phyloP scores from a whole-genome alignment of 2,888 invertebrate genomes.

The Ophonus ardosiacus region DNA sequence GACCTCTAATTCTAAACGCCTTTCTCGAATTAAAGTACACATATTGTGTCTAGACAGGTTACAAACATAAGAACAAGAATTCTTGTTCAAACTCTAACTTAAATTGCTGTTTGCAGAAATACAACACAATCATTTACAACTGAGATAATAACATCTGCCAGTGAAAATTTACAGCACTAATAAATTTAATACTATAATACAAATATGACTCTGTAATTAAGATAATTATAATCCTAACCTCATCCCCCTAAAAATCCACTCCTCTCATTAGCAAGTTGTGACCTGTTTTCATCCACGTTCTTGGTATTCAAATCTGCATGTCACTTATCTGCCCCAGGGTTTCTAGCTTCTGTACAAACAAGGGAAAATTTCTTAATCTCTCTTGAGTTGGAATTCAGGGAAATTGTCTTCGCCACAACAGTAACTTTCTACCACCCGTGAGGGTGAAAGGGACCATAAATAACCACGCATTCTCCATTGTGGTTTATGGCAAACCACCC shows the following conservation, averaged over 20 bases:
- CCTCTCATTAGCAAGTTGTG: neutral
- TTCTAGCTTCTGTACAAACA: conserved; percentile 13
- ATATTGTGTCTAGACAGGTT: no score
- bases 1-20: no score
- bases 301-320: neutral
- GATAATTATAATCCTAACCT: conserved; percentile 13
- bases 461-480: conserved; percentile 66
- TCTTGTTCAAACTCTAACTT: no score
- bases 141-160: neutral
- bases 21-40: no score
- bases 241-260: conserved; percentile 2
- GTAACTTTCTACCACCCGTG: conserved; percentile 68
- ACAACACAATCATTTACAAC: no score
- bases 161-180: neutral
- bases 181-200: neutral
- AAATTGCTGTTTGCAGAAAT: no score
- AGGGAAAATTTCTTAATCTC: conserved; percentile 30
- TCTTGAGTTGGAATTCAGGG: conserved; percentile 31
- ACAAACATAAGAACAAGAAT: no score
- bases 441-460: conserved; percentile 65
- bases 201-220: neutral
- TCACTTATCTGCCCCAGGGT: conserved; percentile 13
- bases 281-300: conserved; percentile 1
- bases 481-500: conserved; percentile 70
- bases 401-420: conserved; percentile 37